Evolutionary conservation across 2,888 invertebrate species (phyloP).

Genomic region (Eucriotettix oculatus): DNA sequence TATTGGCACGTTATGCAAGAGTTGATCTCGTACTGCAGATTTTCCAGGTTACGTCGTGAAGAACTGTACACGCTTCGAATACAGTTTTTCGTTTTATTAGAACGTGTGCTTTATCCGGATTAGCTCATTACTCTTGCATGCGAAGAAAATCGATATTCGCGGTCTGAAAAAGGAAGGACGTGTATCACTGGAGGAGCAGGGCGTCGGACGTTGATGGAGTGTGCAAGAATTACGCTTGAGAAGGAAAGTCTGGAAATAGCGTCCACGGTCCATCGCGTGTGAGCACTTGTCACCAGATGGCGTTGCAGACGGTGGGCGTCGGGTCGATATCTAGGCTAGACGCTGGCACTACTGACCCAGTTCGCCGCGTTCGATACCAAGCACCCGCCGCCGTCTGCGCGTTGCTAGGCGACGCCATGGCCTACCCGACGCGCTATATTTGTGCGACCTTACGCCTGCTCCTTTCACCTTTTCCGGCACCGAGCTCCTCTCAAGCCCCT

Average conservation of each 20-base stretch:
- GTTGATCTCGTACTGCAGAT: no score
- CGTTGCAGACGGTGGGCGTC: neutral
- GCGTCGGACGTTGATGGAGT: neutral
- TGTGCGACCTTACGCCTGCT: neutral
- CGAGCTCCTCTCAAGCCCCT: no score
- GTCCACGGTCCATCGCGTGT: neutral
- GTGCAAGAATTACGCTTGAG: no score
- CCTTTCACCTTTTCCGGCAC: neutral
- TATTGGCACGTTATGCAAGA: no score
- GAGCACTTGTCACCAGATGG: neutral
- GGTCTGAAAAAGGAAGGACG: neutral
- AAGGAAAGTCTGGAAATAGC: no score
- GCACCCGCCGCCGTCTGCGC: neutral
- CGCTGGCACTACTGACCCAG: conserved; percentile 12
- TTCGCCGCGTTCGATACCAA: neutral
- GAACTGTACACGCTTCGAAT: no score
- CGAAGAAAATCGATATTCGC: no score
- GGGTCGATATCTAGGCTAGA: conserved; percentile 11
- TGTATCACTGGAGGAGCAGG: neutral
- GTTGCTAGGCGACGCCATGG: neutral
- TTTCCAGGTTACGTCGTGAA: no score
- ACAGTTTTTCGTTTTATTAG: no score
- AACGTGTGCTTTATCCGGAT: no score
- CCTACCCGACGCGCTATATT: neutral
- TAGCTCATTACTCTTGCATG: no score